phyloP scores from a whole-genome alignment of 2,888 invertebrate species.

The Seira musarum region DNA sequence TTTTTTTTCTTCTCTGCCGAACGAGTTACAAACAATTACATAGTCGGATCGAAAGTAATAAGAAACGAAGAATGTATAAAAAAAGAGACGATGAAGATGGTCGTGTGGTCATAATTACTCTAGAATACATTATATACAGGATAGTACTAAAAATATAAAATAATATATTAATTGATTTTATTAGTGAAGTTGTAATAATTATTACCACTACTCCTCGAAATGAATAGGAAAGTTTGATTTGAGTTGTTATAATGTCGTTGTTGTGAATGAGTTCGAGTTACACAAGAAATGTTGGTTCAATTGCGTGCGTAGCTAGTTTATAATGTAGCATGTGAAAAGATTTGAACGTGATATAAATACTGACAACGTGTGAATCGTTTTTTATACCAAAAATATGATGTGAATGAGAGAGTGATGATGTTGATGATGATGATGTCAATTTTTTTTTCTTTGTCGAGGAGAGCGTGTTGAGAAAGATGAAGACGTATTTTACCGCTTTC shows the following conservation, averaged over 20 bases:
- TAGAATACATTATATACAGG: conserved; percentile 3
- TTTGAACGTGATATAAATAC: conserved; percentile 50
- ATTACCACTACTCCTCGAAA: too few species aligned
- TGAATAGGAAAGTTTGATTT: too few species aligned
- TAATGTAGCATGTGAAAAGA: conserved; percentile 25
- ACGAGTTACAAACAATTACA: conserved; percentile 46
- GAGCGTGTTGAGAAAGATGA: too few species aligned
- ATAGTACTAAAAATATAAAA: conserved; percentile 20
- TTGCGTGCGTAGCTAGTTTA: conserved; percentile 18
- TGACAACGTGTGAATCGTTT: conserved; percentile 61
- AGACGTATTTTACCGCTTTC: conserved; percentile 46
- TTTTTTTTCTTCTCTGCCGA: conserved; percentile 30
- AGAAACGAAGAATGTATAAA: background rate
- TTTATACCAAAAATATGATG: conserved; percentile 55
- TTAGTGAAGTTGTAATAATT: conserved; percentile 1
- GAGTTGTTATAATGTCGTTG: too few species aligned
- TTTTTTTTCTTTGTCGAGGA: too few species aligned
- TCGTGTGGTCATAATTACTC: conserved; percentile 12
- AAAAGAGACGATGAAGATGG: conserved; percentile 12
- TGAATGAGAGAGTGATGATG: conserved; percentile 48
- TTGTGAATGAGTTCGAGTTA: background rate
- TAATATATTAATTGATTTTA: conserved; percentile 19
- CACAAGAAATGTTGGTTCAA: conserved; percentile 31
- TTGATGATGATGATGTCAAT: too few species aligned
- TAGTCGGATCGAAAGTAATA: conserved; percentile 26